These are phyloP conservation scores for Lagria hirta DNA, from an alignment of 2,888 invertebrate genomes.

Conservation along the genomic window DNA sequence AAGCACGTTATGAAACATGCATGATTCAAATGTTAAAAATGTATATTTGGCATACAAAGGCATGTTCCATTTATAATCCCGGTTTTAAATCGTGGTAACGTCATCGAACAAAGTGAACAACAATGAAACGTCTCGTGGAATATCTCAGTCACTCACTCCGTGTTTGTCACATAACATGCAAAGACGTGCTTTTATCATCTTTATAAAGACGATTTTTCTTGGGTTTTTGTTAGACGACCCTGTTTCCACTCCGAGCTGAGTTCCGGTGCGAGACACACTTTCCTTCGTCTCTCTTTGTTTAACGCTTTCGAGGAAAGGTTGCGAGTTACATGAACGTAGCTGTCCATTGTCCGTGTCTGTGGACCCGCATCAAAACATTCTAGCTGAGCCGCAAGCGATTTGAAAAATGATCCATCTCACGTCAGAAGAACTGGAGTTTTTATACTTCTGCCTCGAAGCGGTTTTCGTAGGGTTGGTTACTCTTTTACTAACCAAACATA, in stretches of 20 bases:
- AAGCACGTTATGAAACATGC: conserved; percentile 49
- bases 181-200: conserved; percentile 56
- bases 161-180: conserved; percentile 56
- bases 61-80: conserved; percentile 53
- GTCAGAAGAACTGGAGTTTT: conserved; percentile 46
- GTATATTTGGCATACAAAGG: conserved; percentile 49
- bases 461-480: conserved; percentile 28
- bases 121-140: conserved; percentile 53
- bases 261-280: conserved; percentile 44
- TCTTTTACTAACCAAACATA: conserved; percentile 13
- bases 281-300: conserved; percentile 21
- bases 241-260: conserved; percentile 51
- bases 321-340: conserved; percentile 14
- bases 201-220: conserved; percentile 56
- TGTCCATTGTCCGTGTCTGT: conserved; percentile 40
- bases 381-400: conserved; percentile 51
- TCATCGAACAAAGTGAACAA: conserved; percentile 54
- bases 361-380: conserved; percentile 53
- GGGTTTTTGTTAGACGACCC: conserved; percentile 51
- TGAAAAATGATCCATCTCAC: conserved; percentile 55
- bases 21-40: conserved; percentile 53
- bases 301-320: not conserved
- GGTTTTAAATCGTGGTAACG: conserved; percentile 50
- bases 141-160: conserved; percentile 55
- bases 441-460: conserved; percentile 39